These are phyloP conservation scores for Invenusta paracnida DNA, from an alignment of 2,888 invertebrate genomes.

Conservation along the genomic window DNA sequence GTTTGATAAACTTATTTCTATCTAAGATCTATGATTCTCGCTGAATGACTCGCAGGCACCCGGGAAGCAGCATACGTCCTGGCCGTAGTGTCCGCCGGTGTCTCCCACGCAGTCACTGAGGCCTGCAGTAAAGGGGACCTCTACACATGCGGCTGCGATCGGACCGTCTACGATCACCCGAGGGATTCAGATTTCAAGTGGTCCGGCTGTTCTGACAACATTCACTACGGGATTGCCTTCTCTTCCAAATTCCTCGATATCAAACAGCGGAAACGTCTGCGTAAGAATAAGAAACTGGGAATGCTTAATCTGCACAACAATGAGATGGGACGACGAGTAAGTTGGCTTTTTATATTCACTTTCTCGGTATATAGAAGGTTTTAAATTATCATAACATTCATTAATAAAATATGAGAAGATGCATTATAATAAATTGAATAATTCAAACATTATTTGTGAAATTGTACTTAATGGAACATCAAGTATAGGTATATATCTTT, in stretches of 20 bases:
- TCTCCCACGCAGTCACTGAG: slow-evolving; percentile 81
- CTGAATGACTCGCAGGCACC: slow-evolving; percentile 61
- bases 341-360: no score
- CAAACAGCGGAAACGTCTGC: slow-evolving; percentile 47
- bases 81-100: slow-evolving; percentile 66
- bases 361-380: not conserved
- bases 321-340: slow-evolving; percentile 87
- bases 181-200: slow-evolving; percentile 75
- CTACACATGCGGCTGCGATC: slow-evolving; percentile 85
- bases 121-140: slow-evolving; percentile 86
- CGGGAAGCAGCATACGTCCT: slow-evolving; percentile 65
- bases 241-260: slow-evolving; percentile 39
- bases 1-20: no score
- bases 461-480: no score
- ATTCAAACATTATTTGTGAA: not conserved
- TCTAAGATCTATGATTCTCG: no score
- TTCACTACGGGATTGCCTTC: slow-evolving; percentile 43
- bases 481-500: no score
- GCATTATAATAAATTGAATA: not conserved
- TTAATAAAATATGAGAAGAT: no score
- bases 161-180: slow-evolving; percentile 54
- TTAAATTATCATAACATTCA: not conserved
- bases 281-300: slow-evolving; percentile 62
- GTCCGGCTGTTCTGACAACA: slow-evolving; percentile 94
- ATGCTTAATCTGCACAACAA: slow-evolving; percentile 96